Base-by-base conservation (phyloP, 2,888 invertebrate species). In the Idaea straminata region DNA sequence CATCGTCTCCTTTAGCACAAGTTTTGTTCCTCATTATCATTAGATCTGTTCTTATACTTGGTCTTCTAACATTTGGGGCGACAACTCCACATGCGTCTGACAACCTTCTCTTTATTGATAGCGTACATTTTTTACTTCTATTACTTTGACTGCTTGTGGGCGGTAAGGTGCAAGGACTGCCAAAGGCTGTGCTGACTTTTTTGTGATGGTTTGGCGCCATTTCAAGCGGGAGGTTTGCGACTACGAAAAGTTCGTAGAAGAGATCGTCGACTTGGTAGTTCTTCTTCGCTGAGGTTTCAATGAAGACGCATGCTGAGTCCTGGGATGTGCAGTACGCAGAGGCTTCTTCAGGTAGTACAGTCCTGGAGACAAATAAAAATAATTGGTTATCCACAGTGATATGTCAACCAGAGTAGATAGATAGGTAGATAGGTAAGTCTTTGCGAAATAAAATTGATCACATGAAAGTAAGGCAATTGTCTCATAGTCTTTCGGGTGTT, bases 131-230 rank as follows among this genome's bases (percentile, higher is more conserved):
- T 83, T 96, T 96, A 80, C 94, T 94, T 77, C 95, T 94, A 81
- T 94, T 95, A 60, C 94, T 93, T 70, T 95, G 94, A 38, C 94
- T 94, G 71, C 95, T 94, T 0, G 95, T 95, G 0, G 95, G 95
- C 1, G 96, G 96, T 71, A 96, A 82, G 7, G 96, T 96, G 72
- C 96, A 96, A 0, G 96, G 96, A 65, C 96, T 96, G 5, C 96
- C 95, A 72, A 96, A 96, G 7, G 95, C 95, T 15, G 95, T 95
- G 76, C 95, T 95, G 60, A 97, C 96, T 67, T 96, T 94, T 78
- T 97, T 95, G 86, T 97, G 97, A 82, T 97, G 96, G 79, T 97
- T 97, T 0, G 97, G 97, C 25, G 97, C 97, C 97, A 98, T 98
- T 91, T 98, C 97, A 77, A 96, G 88, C 0, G 97, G 97, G 67